These are phyloP conservation scores for Paralichthys olivaceus DNA, from an alignment of 2,113 vertebrate species.

Conservation along the genomic window DNA sequence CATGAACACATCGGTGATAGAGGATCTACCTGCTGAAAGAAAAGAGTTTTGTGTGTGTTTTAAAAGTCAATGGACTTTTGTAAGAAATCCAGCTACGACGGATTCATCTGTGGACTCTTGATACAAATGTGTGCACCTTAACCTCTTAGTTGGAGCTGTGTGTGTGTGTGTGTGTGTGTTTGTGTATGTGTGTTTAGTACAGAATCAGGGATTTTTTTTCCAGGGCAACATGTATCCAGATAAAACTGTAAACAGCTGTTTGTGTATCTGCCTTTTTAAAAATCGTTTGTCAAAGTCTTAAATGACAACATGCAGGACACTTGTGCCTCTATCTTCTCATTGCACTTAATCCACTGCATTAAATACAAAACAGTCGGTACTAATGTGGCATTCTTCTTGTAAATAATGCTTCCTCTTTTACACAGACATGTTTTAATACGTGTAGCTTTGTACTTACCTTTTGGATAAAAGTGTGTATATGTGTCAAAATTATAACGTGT, in stretches of 20 bases:
- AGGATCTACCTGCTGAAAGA: neutral
- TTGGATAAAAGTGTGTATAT: slow-evolving; percentile 29
- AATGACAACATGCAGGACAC: slow-evolving; percentile 2
- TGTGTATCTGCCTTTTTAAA: neutral
- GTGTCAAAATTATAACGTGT: slow-evolving; percentile 14
- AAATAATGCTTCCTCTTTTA: slow-evolving; percentile 60
- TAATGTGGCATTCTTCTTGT: slow-evolving; percentile 54
- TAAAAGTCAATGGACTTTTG: slow-evolving; percentile 16
- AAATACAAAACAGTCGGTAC: slow-evolving; percentile 5
- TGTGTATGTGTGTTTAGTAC: slow-evolving; percentile 15
- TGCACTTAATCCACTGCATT: slow-evolving; percentile 8
- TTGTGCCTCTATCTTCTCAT: slow-evolving; percentile 9
- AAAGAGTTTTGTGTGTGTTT: neutral
- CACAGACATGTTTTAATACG: slow-evolving; percentile 47
- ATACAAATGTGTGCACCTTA: slow-evolving; percentile 39
- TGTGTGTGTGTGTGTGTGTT: slow-evolving; percentile 13
- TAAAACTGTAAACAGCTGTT: slow-evolving; percentile 2
- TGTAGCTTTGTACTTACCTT: slow-evolving; percentile 30
- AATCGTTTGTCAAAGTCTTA: slow-evolving; percentile 4
- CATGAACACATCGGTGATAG: neutral
- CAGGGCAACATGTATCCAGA: slow-evolving; percentile 13
- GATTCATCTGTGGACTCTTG: slow-evolving; percentile 43
- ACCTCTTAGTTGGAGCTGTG: slow-evolving; percentile 48
- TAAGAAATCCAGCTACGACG: slow-evolving; percentile 1
- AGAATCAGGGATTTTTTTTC: slow-evolving; percentile 57